Evolutionary conservation across 2,888 invertebrate genomes (phyloP).

Genomic region (Quadriops clusia): DNA sequence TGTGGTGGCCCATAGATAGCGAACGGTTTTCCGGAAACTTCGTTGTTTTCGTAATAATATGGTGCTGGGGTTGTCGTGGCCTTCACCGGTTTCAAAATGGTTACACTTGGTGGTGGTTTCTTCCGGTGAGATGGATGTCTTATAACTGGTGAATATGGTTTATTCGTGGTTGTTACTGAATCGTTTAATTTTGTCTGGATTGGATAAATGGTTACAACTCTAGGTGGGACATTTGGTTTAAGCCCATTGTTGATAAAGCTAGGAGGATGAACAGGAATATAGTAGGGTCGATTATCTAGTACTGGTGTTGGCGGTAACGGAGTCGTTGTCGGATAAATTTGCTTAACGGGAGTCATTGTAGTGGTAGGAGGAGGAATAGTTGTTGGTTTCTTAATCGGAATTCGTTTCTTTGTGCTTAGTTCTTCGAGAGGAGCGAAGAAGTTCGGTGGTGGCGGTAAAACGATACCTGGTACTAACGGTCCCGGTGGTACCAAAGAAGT

Average conservation of each 20-base stretch:
- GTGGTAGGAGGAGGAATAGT: constrained; percentile 24
- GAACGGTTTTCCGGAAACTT: constrained; percentile 41
- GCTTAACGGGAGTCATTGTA: constrained; percentile 19
- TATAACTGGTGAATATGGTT: constrained; percentile 23
- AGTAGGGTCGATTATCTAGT: constrained; percentile 20
- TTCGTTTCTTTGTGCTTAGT: too few species aligned
- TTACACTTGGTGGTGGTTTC: constrained; percentile 26
- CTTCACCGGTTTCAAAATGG: constrained; percentile 31
- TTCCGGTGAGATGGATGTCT: constrained; percentile 12
- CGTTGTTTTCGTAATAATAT: constrained; percentile 34
- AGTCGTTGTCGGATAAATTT: constrained; percentile 25
- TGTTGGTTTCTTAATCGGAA: constrained; percentile 31
- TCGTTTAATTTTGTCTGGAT: neutral
- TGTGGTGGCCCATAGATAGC: constrained; percentile 40
- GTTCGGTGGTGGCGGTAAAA: constrained; percentile 77
- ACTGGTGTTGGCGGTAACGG: constrained; percentile 34
- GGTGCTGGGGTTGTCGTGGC: constrained; percentile 32
- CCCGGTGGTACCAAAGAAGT: constrained; percentile 65
- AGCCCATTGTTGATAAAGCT: too few species aligned
- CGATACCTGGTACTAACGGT: constrained; percentile 78
- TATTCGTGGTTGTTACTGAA: constrained; percentile 31
- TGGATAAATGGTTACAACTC: neutral
- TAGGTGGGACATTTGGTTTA: too few species aligned
- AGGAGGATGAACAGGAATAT: too few species aligned
- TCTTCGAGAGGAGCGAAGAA: constrained; percentile 66